Evolutionary conservation across 2,797 vertebrate genomes (phyloP).

Genomic region (Cetoscarus ocellatus): DNA sequence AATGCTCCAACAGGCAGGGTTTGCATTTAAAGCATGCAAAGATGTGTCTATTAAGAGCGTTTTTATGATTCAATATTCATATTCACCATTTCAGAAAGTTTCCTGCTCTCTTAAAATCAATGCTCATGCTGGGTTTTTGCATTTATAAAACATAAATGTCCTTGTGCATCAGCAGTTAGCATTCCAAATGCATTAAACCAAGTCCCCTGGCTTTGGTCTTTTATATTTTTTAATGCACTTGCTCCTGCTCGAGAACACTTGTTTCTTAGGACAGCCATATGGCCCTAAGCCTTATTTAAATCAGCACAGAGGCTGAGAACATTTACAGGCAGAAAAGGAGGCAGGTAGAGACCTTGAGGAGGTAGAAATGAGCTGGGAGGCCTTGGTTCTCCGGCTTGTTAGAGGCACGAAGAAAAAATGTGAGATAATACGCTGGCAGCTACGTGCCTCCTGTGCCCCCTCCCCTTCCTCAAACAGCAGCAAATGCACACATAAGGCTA

Average conservation of each 20-base stretch:
- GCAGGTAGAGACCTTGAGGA: slow-evolving; percentile 52
- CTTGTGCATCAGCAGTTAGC: background rate
- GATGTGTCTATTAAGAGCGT: background rate
- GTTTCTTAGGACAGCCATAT: slow-evolving; percentile 3
- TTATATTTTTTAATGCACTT: slow-evolving; percentile 10
- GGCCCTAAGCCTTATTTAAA: slow-evolving; percentile 37
- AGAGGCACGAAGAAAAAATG: slow-evolving; percentile 41
- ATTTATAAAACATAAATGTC: background rate
- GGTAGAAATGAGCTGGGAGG: slow-evolving; percentile 28
- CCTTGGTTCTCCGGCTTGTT: slow-evolving; percentile 52
- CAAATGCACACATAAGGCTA: slow-evolving; percentile 33
- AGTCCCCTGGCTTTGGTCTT: slow-evolving; percentile 4
- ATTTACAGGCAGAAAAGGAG: slow-evolving; percentile 9
- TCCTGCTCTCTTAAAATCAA: background rate
- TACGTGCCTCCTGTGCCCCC: background rate
- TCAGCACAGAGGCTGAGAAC: slow-evolving; percentile 31
- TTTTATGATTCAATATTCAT: background rate
- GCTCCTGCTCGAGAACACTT: slow-evolving; percentile 21
- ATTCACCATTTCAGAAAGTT: background rate
- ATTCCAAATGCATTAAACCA: background rate
- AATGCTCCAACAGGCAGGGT: background rate
- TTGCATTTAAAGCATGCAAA: slow-evolving; percentile 13
- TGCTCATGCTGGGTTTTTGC: background rate
- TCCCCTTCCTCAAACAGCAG: slow-evolving; percentile 34
- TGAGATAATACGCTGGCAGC: slow-evolving; percentile 35